Conservation (phyloP, 2,888 invertebrate species). For the Pollenia angustigena region DNA sequence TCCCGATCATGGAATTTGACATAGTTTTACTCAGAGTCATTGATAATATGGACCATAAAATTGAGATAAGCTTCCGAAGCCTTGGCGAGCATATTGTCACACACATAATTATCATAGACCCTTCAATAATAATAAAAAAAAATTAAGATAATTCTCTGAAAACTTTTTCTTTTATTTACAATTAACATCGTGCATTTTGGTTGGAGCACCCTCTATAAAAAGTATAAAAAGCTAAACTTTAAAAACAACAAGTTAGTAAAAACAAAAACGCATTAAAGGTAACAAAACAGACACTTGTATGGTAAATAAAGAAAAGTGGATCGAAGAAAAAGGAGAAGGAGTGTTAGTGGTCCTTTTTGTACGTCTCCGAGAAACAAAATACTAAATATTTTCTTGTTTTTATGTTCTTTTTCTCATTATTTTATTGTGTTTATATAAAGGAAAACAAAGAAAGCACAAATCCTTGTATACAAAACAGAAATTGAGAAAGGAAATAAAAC, state of each 20-base stretch:
- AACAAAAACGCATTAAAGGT: conserved; percentile 53
- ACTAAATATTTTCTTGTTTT: conserved; percentile 29
- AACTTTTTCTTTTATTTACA: no score
- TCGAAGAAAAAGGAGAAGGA: background rate
- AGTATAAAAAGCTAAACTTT: background rate
- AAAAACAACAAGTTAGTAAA: conserved; percentile 38
- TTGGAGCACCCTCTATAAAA: background rate
- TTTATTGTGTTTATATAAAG: conserved; percentile 37
- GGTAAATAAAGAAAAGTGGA: conserved; percentile 21
- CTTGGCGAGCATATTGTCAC: no score
- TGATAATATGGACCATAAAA: no score
- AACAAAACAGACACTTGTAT: conserved; percentile 54
- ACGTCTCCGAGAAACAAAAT: conserved; percentile 35
- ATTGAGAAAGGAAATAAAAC: conserved; percentile 72
- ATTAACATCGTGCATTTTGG: no score
- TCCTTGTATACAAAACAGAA: conserved; percentile 60
- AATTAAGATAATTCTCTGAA: no score
- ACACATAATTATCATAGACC: no score
- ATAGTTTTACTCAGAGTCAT: no score
- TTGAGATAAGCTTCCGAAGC: no score
- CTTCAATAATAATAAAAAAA: background rate
- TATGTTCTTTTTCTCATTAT: background rate
- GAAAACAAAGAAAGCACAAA: background rate
- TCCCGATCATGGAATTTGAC: no score
- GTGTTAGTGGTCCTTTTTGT: conserved; percentile 15